Evolutionary conservation across 2,888 invertebrate genomes (phyloP), one percentile per base, ranked within the genome.

Genomic region (Pristionchus maxplancki): DNA sequence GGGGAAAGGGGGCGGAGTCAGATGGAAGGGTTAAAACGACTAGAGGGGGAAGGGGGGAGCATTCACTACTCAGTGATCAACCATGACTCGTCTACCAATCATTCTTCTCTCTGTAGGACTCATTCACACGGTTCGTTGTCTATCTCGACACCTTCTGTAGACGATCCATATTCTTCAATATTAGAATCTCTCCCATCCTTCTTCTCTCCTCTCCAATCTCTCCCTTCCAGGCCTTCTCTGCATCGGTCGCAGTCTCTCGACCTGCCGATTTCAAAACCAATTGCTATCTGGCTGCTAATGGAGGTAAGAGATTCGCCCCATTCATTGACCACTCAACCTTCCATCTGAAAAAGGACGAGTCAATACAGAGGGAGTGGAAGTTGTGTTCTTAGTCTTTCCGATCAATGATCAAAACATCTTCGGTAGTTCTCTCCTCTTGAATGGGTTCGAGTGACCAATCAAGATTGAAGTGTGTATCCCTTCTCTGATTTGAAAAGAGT

Each of bases 241-340:
- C 87, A 1, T 74, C 74, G 0, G 58, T 58, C 1, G 50, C 78
- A 9, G 87, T 87, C 4, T 31, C 74, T 37, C 31, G 78, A n/a
- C 87, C 87, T 1, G 28, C 28, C 15, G 87, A 87, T 37, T 87
- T 87, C 87, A 87, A 87, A 37, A 11, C 74, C 13, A 74, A 87
- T 40, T 87, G 87, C 24, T 37, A 87, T 28, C 58, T 87, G 8
- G 40, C 78, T 53, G 50, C 78, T 15, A 53, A 37, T 78, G 87
- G 87, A 87, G 74, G 87, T 87, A 28, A 4, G 11, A 13, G n/a
- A n/a, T n/a, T n/a, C n/a, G n/a, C n/a, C 28, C 31, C 31, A 50
- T 50, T 28, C 50, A 64, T 6, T 64, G 9, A 11, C 20, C 64
- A 20, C 17, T 37, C 40, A n/a, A n/a, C n/a, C n/a, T n/a, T n/a